These are phyloP conservation scores for Magallana ariakensis DNA, from an alignment of 1,140 invertebrate genomes.

Conservation along the genomic window DNA sequence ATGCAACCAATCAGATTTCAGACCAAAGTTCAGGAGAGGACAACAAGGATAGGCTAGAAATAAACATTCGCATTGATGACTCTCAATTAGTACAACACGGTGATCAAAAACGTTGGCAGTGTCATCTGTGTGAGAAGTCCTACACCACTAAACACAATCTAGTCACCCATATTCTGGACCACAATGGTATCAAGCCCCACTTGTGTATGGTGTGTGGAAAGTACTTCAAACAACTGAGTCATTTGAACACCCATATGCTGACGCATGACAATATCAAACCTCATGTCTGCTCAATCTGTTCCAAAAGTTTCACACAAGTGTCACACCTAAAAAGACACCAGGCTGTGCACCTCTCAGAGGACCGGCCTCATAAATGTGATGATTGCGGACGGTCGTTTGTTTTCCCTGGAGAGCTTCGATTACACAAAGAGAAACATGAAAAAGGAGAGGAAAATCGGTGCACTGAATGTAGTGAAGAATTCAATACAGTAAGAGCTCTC, in stretches of 20 bases:
- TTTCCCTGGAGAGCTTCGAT: slow-evolving; percentile 66
- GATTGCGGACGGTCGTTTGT: slow-evolving; percentile 81
- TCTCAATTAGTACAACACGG: slow-evolving; percentile 71
- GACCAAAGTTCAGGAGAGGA: slow-evolving; percentile 59
- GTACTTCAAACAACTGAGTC: slow-evolving; percentile 77
- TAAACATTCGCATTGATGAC: slow-evolving; percentile 75
- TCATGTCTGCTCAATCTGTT: slow-evolving; percentile 75
- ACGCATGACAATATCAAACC: slow-evolving; percentile 79
- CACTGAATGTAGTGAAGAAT: slow-evolving; percentile 72
- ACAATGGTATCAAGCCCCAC: slow-evolving; percentile 78
- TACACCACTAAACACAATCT: slow-evolving; percentile 79
- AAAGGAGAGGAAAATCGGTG: slow-evolving; percentile 64
- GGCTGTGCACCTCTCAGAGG: slow-evolving; percentile 70
- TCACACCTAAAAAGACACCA: slow-evolving; percentile 77
- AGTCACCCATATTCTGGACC: slow-evolving; percentile 77
- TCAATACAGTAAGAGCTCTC: slow-evolving; percentile 77
- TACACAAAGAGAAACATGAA: slow-evolving; percentile 67
- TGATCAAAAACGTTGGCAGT: slow-evolving; percentile 76
- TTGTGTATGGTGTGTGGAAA: slow-evolving; percentile 78
- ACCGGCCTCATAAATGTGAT: slow-evolving; percentile 83
- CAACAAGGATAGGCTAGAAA: slow-evolving; percentile 64
- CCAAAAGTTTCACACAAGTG: slow-evolving; percentile 79
- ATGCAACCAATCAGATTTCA: not conserved
- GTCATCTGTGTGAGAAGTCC: slow-evolving; percentile 75
- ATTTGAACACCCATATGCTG: slow-evolving; percentile 78